Evolutionary conservation across 23 tunicate species (phyloP).

Genomic region (Aplidium turbinatum): DNA sequence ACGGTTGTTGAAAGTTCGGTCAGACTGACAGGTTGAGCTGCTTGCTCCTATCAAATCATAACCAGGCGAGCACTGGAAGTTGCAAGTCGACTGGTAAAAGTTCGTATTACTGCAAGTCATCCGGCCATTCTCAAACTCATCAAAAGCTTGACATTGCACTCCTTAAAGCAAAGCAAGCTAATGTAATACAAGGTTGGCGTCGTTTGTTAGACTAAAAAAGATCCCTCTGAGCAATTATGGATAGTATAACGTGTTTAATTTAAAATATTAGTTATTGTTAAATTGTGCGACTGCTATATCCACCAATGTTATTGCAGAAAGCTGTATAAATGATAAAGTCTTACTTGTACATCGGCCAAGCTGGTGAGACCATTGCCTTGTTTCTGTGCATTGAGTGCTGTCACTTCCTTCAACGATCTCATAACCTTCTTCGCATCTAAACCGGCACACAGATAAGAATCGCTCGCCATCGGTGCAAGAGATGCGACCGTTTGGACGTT

Average conservation of each 20-base stretch:
- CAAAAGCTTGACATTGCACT: conserved; percentile 43
- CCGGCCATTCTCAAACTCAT: conserved; percentile 36
- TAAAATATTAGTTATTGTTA: too few species aligned
- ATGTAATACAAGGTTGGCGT: not conserved
- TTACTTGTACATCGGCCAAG: conserved; percentile 70
- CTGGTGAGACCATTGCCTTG: conserved; percentile 42
- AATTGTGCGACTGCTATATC: too few species aligned
- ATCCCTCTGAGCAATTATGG: not conserved
- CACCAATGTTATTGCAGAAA: too few species aligned
- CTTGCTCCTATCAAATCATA: conserved; percentile 39
- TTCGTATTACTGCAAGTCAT: conserved; percentile 30
- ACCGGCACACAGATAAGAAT: conserved; percentile 54
- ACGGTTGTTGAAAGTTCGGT: conserved; percentile 36
- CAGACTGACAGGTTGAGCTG: conserved; percentile 44
- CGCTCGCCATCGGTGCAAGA: conserved; percentile 52
- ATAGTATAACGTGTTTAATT: too few species aligned
- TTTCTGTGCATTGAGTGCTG: conserved; percentile 32
- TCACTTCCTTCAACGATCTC: conserved; percentile 52
- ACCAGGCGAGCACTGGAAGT: conserved; percentile 49
- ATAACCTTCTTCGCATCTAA: conserved; percentile 63
- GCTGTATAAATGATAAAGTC: too few species aligned
- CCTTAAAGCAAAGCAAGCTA: conserved; percentile 22
- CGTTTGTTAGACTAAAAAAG: not conserved
- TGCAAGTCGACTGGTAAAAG: conserved; percentile 51
- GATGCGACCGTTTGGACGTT: conserved; percentile 48